Conservation (phyloP, 2,888 invertebrate species). For the Drosophila cognata region DNA sequence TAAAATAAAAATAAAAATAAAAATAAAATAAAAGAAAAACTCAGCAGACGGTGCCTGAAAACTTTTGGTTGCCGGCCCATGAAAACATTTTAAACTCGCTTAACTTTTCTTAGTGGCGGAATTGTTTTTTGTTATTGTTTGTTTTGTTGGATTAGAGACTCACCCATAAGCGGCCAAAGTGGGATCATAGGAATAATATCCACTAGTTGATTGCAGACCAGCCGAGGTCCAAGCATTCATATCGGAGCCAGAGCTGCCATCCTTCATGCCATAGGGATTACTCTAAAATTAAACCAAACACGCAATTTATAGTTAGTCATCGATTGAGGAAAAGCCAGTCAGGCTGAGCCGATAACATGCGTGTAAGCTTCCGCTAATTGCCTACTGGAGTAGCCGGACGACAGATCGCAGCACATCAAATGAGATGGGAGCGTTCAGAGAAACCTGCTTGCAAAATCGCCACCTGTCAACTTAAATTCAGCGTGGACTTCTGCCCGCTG, state of each 20-base stretch:
- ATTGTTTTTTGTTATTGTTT: constrained; percentile 38
- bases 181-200: constrained; percentile 97
- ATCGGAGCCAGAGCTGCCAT: constrained; percentile 92
- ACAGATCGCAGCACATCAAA: constrained; percentile 21
- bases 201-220: constrained; percentile 94
- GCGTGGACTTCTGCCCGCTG: constrained; percentile 64
- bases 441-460: constrained; percentile 23
- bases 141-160: constrained; percentile 85
- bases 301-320: constrained; percentile 11
- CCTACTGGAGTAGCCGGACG: constrained; percentile 41
- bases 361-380: constrained; percentile 56
- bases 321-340: constrained; percentile 11
- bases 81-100: constrained; percentile 69
- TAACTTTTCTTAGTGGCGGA: constrained; percentile 58
- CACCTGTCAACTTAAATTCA: constrained; percentile 69
- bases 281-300: constrained; percentile 87
- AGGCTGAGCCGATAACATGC: constrained; percentile 46
- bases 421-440: constrained; percentile 3
- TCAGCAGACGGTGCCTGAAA: constrained; percentile 62
- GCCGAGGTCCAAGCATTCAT: constrained; percentile 97
- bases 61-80: constrained; percentile 60
- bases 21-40: constrained; percentile 48
- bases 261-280: constrained; percentile 95
- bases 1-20: constrained; percentile 1
- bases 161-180: constrained; percentile 95